Evolutionary conservation across 2,113 vertebrate species (phyloP).

Genomic region (Myotis lucifugus): DNA sequence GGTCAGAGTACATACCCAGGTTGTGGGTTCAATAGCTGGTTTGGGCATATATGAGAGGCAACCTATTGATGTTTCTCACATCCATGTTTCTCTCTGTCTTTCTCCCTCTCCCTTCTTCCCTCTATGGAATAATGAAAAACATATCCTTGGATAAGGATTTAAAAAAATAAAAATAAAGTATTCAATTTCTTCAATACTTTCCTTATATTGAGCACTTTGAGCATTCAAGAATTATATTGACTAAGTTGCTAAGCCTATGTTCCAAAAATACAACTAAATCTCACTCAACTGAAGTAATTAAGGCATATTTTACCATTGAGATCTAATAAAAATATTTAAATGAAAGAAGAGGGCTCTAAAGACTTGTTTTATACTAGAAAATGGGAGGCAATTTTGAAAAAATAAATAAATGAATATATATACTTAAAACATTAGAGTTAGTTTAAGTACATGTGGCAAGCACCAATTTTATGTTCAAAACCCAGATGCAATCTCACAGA

Average conservation of each 20-base stretch:
- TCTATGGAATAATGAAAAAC: background rate
- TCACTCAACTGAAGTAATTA: background rate
- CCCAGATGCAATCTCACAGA: background rate
- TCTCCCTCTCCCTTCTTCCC: background rate
- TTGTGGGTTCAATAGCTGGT: background rate
- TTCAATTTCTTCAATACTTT: background rate
- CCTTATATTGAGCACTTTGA: background rate
- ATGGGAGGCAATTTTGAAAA: constrained; percentile 13
- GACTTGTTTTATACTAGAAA: background rate
- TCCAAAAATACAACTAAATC: constrained; percentile 12
- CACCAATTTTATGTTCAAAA: background rate
- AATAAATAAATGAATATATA: background rate
- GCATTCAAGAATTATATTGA: background rate
- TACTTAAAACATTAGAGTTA: constrained; percentile 4
- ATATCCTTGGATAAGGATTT: background rate
- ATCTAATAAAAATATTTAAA: constrained; percentile 20
- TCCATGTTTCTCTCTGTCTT: background rate
- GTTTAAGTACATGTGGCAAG: background rate
- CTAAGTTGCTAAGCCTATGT: background rate
- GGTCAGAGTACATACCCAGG: background rate
- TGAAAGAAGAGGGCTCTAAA: constrained; percentile 17
- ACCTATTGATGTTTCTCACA: background rate
- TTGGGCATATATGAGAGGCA: background rate
- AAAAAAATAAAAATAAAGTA: background rate
- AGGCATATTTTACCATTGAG: background rate